Evolutionary conservation across 2,113 vertebrate species (phyloP), one percentile per base, ranked within the genome.

Genomic region (Pseudopodoces humilis): DNA sequence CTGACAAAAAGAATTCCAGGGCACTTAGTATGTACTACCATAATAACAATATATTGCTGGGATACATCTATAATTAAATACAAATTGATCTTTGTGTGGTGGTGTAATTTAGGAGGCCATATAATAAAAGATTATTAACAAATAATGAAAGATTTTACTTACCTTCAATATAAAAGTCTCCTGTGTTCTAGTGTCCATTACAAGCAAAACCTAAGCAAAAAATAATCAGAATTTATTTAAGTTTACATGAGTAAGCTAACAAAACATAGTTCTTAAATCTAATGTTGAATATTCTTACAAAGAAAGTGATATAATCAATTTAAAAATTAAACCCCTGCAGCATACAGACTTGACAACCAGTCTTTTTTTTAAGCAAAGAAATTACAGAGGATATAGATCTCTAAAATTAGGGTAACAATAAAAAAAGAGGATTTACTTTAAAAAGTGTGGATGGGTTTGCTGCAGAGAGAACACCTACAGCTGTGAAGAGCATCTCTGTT

Each of bases 151-250:
- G 31, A 91, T 78, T 94, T 55, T 80, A 98, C 99, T 99, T 97
- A 99, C 99, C 98, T 99, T 99, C 83, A 99, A 96, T 97, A 99
- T 98, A 91, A 99, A 99, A n/a, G 98, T 99, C 98, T 99, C 98
- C 64, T 99, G 98, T 55, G 99, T 99, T 96, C 98, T 98, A 95
- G 98, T 99, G 96, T 99, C 99, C 98, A 99, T 98, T 96, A 99
- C 99, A 98, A 99, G 98, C 94, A 99, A 98, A 97, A 99, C 99
- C 99, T 99, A 98, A 69, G 94, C 33, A 95, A 88, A 88, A 93
- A 91, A 11, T 25, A 88, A 95, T 64, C 59, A 85, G 65, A 91
- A 55, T 79, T 79, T 63, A 93, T 70, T 83, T 88, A 68, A 86
- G 85, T 68, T 91, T 47, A 67, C 16, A 25, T 5, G 0, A 59